Evolutionary conservation across 1,140 invertebrate species (phyloP).

Genomic region (Ylistrum balloti): DNA sequence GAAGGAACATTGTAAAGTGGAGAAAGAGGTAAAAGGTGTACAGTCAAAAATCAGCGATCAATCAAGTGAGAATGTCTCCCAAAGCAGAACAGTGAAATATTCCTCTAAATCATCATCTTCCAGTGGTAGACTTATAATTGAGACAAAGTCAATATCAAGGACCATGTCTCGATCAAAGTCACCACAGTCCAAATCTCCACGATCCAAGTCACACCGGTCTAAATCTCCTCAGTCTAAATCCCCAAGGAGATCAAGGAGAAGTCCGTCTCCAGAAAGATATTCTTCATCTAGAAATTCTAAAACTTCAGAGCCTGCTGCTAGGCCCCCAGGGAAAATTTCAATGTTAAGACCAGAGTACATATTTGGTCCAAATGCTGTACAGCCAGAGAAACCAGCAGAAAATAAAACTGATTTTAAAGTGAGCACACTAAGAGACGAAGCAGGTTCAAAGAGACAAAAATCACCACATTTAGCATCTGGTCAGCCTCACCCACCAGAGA

Average conservation of each 20-base stretch:
- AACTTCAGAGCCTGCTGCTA: background rate
- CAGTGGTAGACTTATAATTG: background rate
- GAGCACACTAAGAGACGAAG: background rate
- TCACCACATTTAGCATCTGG: constrained; percentile 11
- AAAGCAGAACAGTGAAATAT: constrained; percentile 41
- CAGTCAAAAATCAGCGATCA: background rate
- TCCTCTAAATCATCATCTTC: background rate
- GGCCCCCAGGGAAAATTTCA: background rate
- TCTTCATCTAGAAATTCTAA: background rate
- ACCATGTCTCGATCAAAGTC: background rate
- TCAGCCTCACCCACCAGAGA: background rate
- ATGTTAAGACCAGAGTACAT: constrained; percentile 28
- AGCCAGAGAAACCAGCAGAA: background rate
- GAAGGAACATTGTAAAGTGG: background rate
- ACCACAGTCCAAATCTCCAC: constrained; percentile 20
- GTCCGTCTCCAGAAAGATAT: background rate
- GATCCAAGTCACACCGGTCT: background rate
- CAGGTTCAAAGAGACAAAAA: background rate
- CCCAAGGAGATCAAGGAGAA: background rate
- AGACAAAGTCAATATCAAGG: constrained; percentile 31
- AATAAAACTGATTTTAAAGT: background rate
- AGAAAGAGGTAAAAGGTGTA: background rate
- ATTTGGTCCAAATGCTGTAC: constrained; percentile 17
- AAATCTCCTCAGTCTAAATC: constrained; percentile 19
- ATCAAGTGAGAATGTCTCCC: background rate